Percentiles rank a stretch among this genome's conserved stretches.
These are phyloP conservation scores for Sebastes alutus DNA, from an alignment of 2,797 vertebrate species.

Conservation along the genomic window DNA sequence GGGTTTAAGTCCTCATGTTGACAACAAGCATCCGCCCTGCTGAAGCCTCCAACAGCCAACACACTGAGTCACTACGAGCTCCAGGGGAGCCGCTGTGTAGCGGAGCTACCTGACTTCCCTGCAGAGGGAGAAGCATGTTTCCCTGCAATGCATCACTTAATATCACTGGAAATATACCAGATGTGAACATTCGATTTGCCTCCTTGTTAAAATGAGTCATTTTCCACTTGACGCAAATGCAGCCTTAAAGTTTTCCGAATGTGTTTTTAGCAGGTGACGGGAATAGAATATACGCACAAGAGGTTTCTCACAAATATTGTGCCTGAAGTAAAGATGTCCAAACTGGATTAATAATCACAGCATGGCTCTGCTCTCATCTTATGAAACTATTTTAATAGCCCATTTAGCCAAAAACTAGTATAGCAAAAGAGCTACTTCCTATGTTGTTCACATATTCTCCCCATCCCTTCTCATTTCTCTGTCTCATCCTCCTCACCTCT, in stretches of 20 bases:
- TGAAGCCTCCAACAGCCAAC: conserved; percentile 32
- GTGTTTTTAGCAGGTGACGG: not conserved
- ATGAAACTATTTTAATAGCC: not conserved
- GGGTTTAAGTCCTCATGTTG: conserved; percentile 39
- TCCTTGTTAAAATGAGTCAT: conserved; percentile 28
- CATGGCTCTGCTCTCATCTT: not conserved
- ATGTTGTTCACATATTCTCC: not conserved
- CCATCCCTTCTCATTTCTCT: not conserved
- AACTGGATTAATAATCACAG: not conserved
- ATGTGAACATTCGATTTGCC: conserved; percentile 22
- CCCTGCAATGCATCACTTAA: conserved; percentile 21
- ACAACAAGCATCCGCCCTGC: conserved; percentile 29
- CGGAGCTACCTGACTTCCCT: conserved; percentile 40
- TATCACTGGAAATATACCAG: conserved; percentile 25
- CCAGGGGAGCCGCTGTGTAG: conserved; percentile 33
- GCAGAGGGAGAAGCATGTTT: conserved; percentile 32
- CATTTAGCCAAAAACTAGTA: not conserved
- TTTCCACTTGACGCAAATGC: conserved; percentile 14
- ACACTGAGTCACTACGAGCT: conserved; percentile 44
- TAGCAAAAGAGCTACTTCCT: not conserved
- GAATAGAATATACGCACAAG: not conserved
- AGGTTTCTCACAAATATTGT: not conserved
- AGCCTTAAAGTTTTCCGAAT: not conserved
- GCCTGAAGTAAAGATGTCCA: not conserved
- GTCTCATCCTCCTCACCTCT: not conserved